Base-by-base conservation (phyloP, 2,888 invertebrate genomes). In the Cryptops parisi region DNA sequence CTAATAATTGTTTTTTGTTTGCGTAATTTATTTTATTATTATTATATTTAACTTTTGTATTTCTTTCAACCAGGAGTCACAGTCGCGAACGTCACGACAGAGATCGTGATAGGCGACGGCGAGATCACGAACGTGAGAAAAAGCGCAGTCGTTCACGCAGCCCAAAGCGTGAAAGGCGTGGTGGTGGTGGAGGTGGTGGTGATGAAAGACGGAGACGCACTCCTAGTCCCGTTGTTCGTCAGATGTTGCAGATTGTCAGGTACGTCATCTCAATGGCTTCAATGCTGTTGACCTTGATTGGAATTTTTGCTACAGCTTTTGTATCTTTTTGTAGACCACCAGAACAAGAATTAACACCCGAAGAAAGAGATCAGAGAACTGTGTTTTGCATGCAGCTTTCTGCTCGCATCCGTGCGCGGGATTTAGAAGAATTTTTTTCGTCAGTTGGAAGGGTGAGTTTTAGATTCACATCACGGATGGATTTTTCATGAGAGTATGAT, bases 371-470 rank as follows among this genome's bases (percentile, higher is more conserved):
- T 76, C 84, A 93, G n/a, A 79, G 98, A 38, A 98, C 98, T 44
- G 90, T 98, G 3, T 97, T 99, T 70, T 94, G 94, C 67, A 96
- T 98, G 90, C 98, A 98, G 72, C 72, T 98, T 54, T 89, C 94
- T 54, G 90, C 94, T 65, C 78, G 88, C 62, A 94, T 93, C 64
- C 78, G 90, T 62, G 91, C 86, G 53, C 80, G 91, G 60, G 97
- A 97, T 70, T 72, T 97, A 58, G 94, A 98, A 72, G 97, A 98
- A 70, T 99, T 99, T 71, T 98, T 98, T 71, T 93, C 93, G 25
- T 87, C 94, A 57, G 96, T 98, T 55, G 98, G 98, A 44, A 94
- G 94, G 78, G 94, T 94, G 62, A 54, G 55, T 27, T 39, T 3
- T 50, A n/a, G 17, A 12, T 23, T 39, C 4, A 21, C 41, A 22